Evolutionary conservation across 53 echinoderm and acorn worm genomes (phyloP), one percentile per base, ranked within the genome.

Genomic region (Crossaster papposus): DNA sequence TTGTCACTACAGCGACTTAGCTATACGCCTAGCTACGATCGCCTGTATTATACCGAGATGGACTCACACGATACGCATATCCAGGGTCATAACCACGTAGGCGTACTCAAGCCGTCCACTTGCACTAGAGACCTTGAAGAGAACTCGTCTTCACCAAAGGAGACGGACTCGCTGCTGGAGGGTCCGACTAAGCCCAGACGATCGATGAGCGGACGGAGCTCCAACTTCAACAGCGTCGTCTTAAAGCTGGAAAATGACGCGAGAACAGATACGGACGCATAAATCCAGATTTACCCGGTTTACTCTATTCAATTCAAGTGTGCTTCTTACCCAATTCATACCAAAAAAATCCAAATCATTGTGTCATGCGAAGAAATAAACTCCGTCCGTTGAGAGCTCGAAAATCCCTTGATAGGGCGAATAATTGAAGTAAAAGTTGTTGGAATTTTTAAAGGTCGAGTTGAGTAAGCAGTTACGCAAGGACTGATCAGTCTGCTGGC

Each of bases 81-180:
- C 3, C 58, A 18, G 2, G 2, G 17, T 3, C 58, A 23, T 23
- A 26, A 26, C 11, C 68, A 26, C 28, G 14, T 24, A 26, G 68
- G 28, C 68, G 68, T 68, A 5, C 68, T 28, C 24, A 26, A 68
- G 68, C 68, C 68, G 68, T 18, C 28, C 24, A 12, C 28, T 26
- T 12, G 29, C 24, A 68, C 68, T 28, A 68, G n/a, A 23, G n/a
- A 11, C 23, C 1, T 28, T 28, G 28, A 10, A 9, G 24, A 68
- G 9, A 28, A 26, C 11, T 68, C 68, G 22, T 58, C 58, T 15
- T 11, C 58, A 5, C 68, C 68, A 3, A 68, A 28, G 28, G 68
- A 68, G 68, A 68, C 68, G 68, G 68, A 68, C 68, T 68, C 68
- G 28, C 28, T 68, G 68, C 68, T 68, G 24, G 28, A 26, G n/a